Evolutionary conservation across 1,140 invertebrate species (phyloP), one percentile per base, ranked within the genome.

Genomic region (Meloidogyne floridensis): DNA sequence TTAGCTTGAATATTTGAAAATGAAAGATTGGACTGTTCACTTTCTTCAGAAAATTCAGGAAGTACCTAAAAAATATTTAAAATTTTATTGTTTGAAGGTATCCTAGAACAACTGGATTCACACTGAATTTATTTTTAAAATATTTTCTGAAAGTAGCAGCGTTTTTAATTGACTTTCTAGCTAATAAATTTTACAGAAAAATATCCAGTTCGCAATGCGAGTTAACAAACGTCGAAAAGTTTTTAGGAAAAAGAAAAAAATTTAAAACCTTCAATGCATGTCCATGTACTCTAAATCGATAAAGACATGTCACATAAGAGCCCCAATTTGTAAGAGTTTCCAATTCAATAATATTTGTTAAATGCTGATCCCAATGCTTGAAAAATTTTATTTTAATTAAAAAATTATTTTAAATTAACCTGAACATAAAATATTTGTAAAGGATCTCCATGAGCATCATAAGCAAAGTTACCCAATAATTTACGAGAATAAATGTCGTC

Each of bases 221-320:
- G 32, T 32, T 32, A 32, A 32, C 32, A 32, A 32, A 32, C 32
- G 32, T 32, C 32, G 32, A 32, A 32, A 32, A 32, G 32, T 32
- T 32, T 32, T 32, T 32, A 32, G 32, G 13, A 69, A 69, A 69
- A 69, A 72, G 0, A 11, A 32, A 32, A 32, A 32, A 32, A 32
- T 32, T 77, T 32, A 18, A 72, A 72, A 79, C 77, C 65, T 72
- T 80, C 73, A 69, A 51, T 11, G 59, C 20, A 11, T 84, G 18
- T 80, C 97, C 97, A 91, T 99, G 97, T 59, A 99, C 95, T 83
- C 97, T 92, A 91, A 99, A 97, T 88, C 97, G 93, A 90, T 99
- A 99, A 3, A 99, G 91, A 91, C 97, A 99, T 0, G 97, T 99
- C 90, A 96, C 98, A 10, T 95, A 93, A 10, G 94, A 92, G 10